Percentiles rank a stretch among this genome's conserved stretches.
phyloP scores from a whole-genome alignment of 2,113 vertebrate species.

The Hippocampus guttulatus region DNA sequence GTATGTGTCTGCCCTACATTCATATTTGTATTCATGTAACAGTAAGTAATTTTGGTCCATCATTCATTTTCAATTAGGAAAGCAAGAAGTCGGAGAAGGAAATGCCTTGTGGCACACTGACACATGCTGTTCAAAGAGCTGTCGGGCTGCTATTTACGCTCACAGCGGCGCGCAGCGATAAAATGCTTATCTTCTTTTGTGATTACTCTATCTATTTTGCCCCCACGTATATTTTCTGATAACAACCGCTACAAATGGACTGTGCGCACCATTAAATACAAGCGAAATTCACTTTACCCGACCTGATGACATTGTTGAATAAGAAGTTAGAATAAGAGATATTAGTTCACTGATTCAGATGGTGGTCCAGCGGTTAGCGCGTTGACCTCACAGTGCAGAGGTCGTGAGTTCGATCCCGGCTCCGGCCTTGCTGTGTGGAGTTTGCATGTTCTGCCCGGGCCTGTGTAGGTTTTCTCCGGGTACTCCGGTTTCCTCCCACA shows the following conservation, averaged over 20 bases:
- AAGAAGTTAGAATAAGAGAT: neutral
- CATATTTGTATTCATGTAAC: constrained; percentile 4
- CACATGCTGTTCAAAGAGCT: constrained; percentile 4
- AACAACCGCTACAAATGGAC: neutral
- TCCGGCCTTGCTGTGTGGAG: no score
- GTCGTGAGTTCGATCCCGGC: no score
- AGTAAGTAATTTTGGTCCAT: constrained; percentile 2
- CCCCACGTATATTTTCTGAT: constrained; percentile 12
- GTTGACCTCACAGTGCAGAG: no score
- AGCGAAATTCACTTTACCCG: neutral
- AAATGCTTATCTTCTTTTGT: constrained; percentile 7
- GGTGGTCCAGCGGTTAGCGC: no score
- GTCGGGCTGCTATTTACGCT: neutral
- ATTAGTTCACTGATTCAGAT: no score
- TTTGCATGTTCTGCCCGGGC: no score
- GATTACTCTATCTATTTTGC: constrained; percentile 10
- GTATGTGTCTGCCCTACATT: neutral
- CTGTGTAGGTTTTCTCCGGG: no score
- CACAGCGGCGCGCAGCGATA: neutral
- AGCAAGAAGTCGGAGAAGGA: neutral
- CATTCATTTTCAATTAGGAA: constrained; percentile 1
- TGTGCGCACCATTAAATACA: neutral
- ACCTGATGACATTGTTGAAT: neutral
- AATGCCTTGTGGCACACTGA: neutral
- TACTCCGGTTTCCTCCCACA: no score